These are phyloP conservation scores for Drosophila murphyi DNA, from an alignment of 1,140 invertebrate species.

Conservation along the genomic window DNA sequence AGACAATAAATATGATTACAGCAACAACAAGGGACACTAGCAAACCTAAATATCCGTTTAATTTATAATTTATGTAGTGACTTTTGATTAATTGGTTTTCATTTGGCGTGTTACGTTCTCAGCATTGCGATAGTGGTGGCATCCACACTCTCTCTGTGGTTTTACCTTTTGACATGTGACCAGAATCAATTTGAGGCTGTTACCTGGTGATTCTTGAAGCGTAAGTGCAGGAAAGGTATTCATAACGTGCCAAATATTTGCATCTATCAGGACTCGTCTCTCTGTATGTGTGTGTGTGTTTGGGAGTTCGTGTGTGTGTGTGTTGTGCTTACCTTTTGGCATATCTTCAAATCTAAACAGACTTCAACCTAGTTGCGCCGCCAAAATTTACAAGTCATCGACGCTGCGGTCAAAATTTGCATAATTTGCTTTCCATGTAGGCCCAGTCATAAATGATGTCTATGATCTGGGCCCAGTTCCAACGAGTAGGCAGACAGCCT, in stretches of 20 bases:
- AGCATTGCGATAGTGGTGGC: not conserved
- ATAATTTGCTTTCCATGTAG: constrained; percentile 76
- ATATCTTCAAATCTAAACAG: constrained; percentile 72
- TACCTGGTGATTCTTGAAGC: constrained; percentile 36
- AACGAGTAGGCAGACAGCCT: not conserved
- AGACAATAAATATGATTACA: constrained; percentile 19
- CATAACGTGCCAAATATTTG: constrained; percentile 64
- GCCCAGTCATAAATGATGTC: constrained; percentile 66
- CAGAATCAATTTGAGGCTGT: constrained; percentile 54
- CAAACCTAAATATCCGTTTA: constrained; percentile 63
- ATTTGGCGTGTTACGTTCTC: constrained; percentile 60
- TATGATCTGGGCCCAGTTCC: constrained; percentile 44
- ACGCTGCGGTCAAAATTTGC: constrained; percentile 72
- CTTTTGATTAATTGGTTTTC: constrained; percentile 77
- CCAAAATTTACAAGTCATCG: constrained; percentile 80
- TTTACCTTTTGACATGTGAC: constrained; percentile 74
- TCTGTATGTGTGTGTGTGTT: constrained; percentile 18
- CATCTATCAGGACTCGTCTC: constrained; percentile 17
- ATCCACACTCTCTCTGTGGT: constrained; percentile 43
- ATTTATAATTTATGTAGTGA: constrained; percentile 78
- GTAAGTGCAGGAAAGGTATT: constrained; percentile 28
- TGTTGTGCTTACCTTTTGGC: constrained; percentile 46
- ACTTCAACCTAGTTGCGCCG: constrained; percentile 17
- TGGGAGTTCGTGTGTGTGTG: constrained; percentile 23
- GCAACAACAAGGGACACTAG: constrained; percentile 13